These are phyloP conservation scores for Gouania willdenowi DNA, from an alignment of 2,797 vertebrate genomes.

Conservation along the genomic window DNA sequence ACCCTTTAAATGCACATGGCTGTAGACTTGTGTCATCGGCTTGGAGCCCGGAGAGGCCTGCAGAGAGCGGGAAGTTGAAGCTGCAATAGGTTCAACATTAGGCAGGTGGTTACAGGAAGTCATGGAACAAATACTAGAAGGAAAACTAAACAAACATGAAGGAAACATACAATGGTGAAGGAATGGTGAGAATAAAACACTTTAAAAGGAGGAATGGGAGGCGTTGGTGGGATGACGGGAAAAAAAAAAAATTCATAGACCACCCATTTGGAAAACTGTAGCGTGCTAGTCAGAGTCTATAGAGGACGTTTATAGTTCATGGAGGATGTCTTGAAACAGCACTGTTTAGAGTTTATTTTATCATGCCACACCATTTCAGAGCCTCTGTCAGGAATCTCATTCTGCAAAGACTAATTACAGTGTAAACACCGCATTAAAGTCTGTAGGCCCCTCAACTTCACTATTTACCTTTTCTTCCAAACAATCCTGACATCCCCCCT, in stretches of 20 bases:
- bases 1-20: slow-evolving; percentile 82
- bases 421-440: slow-evolving; percentile 75
- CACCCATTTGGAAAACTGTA: slow-evolving; percentile 74
- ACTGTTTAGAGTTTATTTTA: slow-evolving; percentile 77
- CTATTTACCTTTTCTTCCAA: slow-evolving; percentile 74
- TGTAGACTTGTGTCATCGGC: slow-evolving; percentile 88
- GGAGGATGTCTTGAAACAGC: slow-evolving; percentile 76
- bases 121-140: slow-evolving; percentile 35
- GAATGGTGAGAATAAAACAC: slow-evolving; percentile 20
- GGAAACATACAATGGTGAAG: slow-evolving; percentile 4
- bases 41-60: slow-evolving; percentile 81
- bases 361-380: slow-evolving; percentile 66
- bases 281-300: slow-evolving; percentile 68
- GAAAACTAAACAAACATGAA: slow-evolving; percentile 23
- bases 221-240: slow-evolving; percentile 29
- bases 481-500: slow-evolving; percentile 68
- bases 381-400: slow-evolving; percentile 76
- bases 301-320: slow-evolving; percentile 73
- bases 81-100: slow-evolving; percentile 73
- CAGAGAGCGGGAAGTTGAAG: slow-evolving; percentile 83
- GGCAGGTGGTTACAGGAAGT: slow-evolving; percentile 77
- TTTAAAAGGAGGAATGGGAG: slow-evolving; percentile 9
- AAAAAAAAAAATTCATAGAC: slow-evolving; percentile 45
- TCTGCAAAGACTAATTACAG: slow-evolving; percentile 77
- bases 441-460: slow-evolving; percentile 64